phyloP scores from a whole-genome alignment of 2,113 vertebrate species.

The Corynorhinus townsendii region DNA sequence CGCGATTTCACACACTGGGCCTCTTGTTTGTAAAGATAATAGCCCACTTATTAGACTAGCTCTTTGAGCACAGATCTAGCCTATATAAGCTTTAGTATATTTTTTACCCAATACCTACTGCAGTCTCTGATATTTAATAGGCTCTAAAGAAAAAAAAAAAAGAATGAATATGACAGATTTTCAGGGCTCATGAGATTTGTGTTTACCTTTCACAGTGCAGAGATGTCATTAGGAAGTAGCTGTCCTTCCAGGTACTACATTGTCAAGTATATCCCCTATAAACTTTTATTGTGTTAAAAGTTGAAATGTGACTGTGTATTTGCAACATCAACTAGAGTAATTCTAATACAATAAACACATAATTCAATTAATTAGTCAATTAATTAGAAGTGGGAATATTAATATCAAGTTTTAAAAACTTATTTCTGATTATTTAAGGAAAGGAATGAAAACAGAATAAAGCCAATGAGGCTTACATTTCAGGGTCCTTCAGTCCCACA shows the following conservation, averaged over 20 bases:
- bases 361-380: not conserved
- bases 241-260: not conserved
- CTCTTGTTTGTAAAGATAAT: not conserved
- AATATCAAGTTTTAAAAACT: not conserved
- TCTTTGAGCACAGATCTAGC: not conserved
- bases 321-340: not conserved
- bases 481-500: not conserved
- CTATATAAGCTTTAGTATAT: not conserved
- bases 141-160: not conserved
- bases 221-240: not conserved
- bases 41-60: not conserved
- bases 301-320: not conserved
- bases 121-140: not conserved
- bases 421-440: not conserved
- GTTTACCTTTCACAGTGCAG: not conserved
- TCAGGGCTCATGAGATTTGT: not conserved
- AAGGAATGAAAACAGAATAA: not conserved
- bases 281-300: not conserved
- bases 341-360: not conserved
- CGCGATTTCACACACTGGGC: too few species aligned
- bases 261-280: not conserved
- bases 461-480: not conserved
- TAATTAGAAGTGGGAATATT: not conserved
- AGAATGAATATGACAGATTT: not conserved
- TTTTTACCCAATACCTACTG: not conserved